Conservation (phyloP, 2,888 invertebrate species). For the Dolichopus griseipennis region DNA sequence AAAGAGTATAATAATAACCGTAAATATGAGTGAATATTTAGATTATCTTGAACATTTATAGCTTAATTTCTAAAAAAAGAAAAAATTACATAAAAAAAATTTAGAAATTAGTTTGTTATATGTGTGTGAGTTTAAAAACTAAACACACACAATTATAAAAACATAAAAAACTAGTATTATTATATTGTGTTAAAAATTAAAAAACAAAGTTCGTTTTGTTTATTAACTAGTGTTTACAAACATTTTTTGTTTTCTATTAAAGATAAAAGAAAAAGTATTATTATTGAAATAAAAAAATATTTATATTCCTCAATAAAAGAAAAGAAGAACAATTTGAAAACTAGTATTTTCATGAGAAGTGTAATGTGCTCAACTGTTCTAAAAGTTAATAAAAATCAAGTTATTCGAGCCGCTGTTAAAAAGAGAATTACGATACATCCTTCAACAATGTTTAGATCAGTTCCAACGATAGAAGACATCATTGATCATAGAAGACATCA, state of each 20-base stretch:
- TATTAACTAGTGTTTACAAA: conserved; percentile 12
- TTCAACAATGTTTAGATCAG: conserved; percentile 71
- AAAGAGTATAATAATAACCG: conserved; percentile 21
- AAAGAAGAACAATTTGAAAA: conserved; percentile 9
- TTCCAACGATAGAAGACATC: conserved; percentile 29
- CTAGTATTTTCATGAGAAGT: conserved; percentile 13
- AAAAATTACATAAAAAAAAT: conserved; percentile 8
- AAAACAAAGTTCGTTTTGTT: neutral
- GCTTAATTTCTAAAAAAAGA: conserved; percentile 17
- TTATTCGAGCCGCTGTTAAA: conserved; percentile 53
- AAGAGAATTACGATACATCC: conserved; percentile 85
- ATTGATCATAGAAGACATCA: conserved; percentile 21
- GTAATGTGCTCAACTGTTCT: conserved; percentile 23
- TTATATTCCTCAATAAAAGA: conserved; percentile 26
- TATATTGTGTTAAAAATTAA: neutral
- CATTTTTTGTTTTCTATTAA: conserved; percentile 18
- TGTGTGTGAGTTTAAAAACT: neutral
- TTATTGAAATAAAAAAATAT: conserved; percentile 19
- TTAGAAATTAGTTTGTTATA: neutral
- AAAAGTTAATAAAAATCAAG: conserved; percentile 22
- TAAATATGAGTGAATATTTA: conserved; percentile 33
- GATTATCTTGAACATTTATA: conserved; percentile 38
- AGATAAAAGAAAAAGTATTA: conserved; percentile 15
- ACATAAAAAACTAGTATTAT: neutral
- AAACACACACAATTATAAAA: conserved; percentile 3